These are phyloP conservation scores for Trichomycterus rosablanca DNA, from an alignment of 2,113 vertebrate species.

Conservation along the genomic window DNA sequence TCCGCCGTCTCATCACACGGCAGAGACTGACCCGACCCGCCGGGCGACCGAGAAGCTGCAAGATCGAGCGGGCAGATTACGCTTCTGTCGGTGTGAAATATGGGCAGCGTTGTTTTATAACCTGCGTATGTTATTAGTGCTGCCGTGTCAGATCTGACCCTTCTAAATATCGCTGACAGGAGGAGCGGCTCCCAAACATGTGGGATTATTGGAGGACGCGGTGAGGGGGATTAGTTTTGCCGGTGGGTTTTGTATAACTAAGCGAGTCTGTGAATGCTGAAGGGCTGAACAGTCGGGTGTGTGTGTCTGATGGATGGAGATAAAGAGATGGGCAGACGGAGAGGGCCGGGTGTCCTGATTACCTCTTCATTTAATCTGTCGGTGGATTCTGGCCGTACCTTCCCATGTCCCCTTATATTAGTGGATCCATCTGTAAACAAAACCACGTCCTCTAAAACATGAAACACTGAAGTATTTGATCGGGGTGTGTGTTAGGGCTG, in stretches of 20 bases:
- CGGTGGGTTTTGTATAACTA: conserved; percentile 48
- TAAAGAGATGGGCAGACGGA: conserved; percentile 29
- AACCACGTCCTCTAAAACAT: too few relatives aligned
- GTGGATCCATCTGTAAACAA: too few relatives aligned
- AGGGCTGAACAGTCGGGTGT: conserved; percentile 8
- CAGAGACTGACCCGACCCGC: neutral
- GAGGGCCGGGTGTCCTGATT: conserved; percentile 38
- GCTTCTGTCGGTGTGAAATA: conserved; percentile 43
- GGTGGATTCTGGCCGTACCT: too few relatives aligned
- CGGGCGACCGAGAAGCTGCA: conserved; percentile 36
- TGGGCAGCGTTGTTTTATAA: conserved; percentile 35
- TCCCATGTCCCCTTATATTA: too few relatives aligned
- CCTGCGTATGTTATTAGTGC: conserved; percentile 52
- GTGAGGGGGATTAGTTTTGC: conserved; percentile 43
- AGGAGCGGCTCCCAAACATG: conserved; percentile 1
- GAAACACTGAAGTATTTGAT: too few relatives aligned
- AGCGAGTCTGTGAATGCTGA: conserved; percentile 57
- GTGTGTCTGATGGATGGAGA: conserved; percentile 47
- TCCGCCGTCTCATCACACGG: neutral
- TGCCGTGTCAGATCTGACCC: conserved; percentile 45
- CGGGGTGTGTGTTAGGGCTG: too few relatives aligned
- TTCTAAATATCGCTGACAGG: conserved; percentile 41
- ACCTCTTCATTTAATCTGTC: conserved; percentile 57
- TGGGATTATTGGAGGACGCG: conserved; percentile 44
- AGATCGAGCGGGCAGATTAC: conserved; percentile 48